These are phyloP conservation scores for Gobionotothen gibberifrons DNA, from an alignment of 2,797 vertebrate genomes.

Conservation along the genomic window DNA sequence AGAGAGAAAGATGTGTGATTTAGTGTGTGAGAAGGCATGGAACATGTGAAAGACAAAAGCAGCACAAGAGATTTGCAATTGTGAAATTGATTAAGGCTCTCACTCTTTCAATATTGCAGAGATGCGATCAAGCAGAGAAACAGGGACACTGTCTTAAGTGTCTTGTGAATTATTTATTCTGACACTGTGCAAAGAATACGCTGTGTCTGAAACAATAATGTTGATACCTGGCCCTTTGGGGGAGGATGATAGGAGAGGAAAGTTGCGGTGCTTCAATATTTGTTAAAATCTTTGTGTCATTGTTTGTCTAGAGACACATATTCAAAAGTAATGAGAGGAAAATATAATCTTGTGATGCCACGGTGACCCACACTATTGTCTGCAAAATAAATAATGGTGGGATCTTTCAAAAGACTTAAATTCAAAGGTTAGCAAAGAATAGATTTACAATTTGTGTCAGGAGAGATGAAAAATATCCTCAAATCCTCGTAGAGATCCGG, in stretches of 20 bases:
- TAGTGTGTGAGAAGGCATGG: constrained; percentile 28
- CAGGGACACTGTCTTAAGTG: not conserved
- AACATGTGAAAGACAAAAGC: constrained; percentile 25
- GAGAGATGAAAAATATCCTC: constrained; percentile 62
- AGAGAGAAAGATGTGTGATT: not conserved
- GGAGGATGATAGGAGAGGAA: no score
- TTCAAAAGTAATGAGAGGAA: constrained; percentile 9
- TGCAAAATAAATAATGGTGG: constrained; percentile 57
- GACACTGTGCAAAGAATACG: not conserved
- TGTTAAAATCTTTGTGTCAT: not conserved
- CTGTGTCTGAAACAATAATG: not conserved
- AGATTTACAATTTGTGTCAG: constrained; percentile 64
- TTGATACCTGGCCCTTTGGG: not conserved
- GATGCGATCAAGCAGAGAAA: constrained; percentile 14
- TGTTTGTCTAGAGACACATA: not conserved
- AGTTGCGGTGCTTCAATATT: not conserved
- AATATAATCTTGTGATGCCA: constrained; percentile 27
- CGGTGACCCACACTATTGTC: constrained; percentile 26
- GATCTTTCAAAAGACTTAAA: constrained; percentile 54
- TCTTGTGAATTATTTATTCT: not conserved
- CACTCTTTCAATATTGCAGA: constrained; percentile 8
- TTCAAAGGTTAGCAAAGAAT: constrained; percentile 61
- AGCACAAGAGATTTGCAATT: not conserved
- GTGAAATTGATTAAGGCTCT: constrained; percentile 32
- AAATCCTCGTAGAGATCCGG: constrained; percentile 74